These are phyloP conservation scores for Patella vulgata DNA, from an alignment of 1,140 invertebrate genomes.

Conservation along the genomic window DNA sequence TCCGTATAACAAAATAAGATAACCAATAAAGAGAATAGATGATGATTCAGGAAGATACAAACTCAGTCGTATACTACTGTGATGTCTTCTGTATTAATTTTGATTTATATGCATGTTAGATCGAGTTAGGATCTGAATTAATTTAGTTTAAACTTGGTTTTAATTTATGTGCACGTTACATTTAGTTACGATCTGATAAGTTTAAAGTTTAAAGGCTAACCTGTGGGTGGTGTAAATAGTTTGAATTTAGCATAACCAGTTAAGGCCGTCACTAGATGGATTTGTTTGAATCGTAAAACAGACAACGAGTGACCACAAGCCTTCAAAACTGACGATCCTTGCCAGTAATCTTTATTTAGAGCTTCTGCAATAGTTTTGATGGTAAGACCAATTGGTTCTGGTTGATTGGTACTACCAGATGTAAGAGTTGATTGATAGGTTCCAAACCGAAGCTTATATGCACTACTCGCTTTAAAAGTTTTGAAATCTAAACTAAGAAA, in stretches of 20 bases:
- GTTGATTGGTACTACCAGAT: conserved; percentile 25
- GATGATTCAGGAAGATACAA: too few species aligned
- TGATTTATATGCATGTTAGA: too few species aligned
- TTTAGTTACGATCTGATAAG: too few species aligned
- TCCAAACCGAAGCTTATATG: conserved; percentile 31
- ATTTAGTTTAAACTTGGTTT: too few species aligned
- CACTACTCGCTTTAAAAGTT: conserved; percentile 24
- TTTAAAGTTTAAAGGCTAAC: conserved; percentile 13
- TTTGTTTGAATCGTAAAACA: not conserved
- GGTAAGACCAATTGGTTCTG: conserved; percentile 35
- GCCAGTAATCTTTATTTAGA: conserved; percentile 34
- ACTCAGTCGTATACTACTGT: too few species aligned
- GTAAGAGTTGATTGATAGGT: conserved; percentile 21
- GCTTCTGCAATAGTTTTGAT: conserved; percentile 28
- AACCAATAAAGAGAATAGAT: too few species aligned
- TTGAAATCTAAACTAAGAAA: conserved; percentile 29
- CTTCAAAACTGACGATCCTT: not conserved
- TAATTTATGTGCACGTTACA: too few species aligned
- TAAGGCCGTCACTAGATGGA: conserved; percentile 20
- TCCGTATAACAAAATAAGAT: too few species aligned
- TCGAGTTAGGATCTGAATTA: too few species aligned
- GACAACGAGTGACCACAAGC: not conserved
- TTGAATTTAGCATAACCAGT: conserved; percentile 27
- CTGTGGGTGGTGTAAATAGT: conserved; percentile 14
- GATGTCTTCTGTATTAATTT: too few species aligned